Conservation (phyloP, 2,113 vertebrate species). For the Nibea coibor region DNA sequence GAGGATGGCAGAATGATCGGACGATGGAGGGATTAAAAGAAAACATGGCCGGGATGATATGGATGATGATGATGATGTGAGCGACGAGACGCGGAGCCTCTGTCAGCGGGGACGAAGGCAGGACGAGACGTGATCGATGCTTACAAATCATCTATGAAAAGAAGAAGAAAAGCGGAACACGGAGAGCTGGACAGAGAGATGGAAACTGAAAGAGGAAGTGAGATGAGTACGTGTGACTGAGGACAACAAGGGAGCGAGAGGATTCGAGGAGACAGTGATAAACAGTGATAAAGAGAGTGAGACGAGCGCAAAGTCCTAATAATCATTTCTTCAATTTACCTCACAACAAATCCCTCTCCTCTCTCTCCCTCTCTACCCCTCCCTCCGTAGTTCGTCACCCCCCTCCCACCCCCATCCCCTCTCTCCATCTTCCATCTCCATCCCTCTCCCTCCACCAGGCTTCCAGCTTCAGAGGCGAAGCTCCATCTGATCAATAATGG, state of each 20-base stretch:
- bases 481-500: slow-evolving; percentile 87
- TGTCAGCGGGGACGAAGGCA: slow-evolving; percentile 23
- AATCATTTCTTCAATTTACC: slow-evolving; percentile 66
- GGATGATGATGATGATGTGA: slow-evolving; percentile 20
- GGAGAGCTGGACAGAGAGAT: slow-evolving; percentile 3
- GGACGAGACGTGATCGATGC: slow-evolving; percentile 50
- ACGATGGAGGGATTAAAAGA: slow-evolving; percentile 31
- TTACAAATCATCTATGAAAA: slow-evolving; percentile 63
- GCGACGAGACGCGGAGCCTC: background rate
- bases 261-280: slow-evolving; percentile 13
- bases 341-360: slow-evolving; percentile 55
- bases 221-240: slow-evolving; percentile 16
- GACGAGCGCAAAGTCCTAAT: slow-evolving; percentile 55
- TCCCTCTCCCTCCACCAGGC: slow-evolving; percentile 70
- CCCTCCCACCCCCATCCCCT: background rate
- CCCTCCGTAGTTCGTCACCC: background rate
- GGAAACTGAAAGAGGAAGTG: background rate
- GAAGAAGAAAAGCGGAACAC: slow-evolving; percentile 36
- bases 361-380: slow-evolving; percentile 9
- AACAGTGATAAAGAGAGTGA: slow-evolving; percentile 38
- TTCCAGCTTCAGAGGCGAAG: slow-evolving; percentile 81
- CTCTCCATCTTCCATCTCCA: slow-evolving; percentile 37
- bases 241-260: slow-evolving; percentile 42
- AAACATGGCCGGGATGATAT: slow-evolving; percentile 20
- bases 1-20: slow-evolving; percentile 40